Conservation (phyloP, 1,140 invertebrate species). For the Aphaenogaster ashmeadi region DNA sequence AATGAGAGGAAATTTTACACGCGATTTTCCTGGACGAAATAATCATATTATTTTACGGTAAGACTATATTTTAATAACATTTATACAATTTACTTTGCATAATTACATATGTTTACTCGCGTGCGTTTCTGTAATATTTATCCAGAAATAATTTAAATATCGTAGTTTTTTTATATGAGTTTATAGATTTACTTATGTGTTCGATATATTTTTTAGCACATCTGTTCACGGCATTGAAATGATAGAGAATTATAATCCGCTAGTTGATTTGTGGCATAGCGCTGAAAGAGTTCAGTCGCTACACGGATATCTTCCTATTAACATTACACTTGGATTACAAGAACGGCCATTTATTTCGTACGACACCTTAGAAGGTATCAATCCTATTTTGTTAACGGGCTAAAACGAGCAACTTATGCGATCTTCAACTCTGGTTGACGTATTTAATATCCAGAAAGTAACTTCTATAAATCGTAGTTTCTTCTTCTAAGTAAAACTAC, state of each 20-base stretch:
- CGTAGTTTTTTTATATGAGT: slow-evolving; percentile 11
- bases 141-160: background rate
- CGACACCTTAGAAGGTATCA: slow-evolving; percentile 81
- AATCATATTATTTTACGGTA: slow-evolving; percentile 89
- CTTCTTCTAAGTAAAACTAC: background rate
- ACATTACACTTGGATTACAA: slow-evolving; percentile 83
- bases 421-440: background rate
- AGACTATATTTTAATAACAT: slow-evolving; percentile 35
- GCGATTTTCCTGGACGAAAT: slow-evolving; percentile 85
- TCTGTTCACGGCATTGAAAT: slow-evolving; percentile 88
- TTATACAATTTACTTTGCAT: slow-evolving; percentile 17
- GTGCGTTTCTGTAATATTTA: background rate
- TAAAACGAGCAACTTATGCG: background rate
- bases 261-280: slow-evolving; percentile 88
- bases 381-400: slow-evolving; percentile 26
- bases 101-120: slow-evolving; percentile 13
- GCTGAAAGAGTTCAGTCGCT: slow-evolving; percentile 88
- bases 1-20: slow-evolving; percentile 88
- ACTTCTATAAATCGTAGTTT: background rate
- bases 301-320: slow-evolving; percentile 88
- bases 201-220: slow-evolving; percentile 82
- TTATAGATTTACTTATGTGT: slow-evolving; percentile 24
- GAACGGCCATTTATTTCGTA: slow-evolving; percentile 84
- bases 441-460: background rate
- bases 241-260: slow-evolving; percentile 88